Evolutionary conservation across 2,113 vertebrate genomes (phyloP).

Genomic region (Phylloscopus whistleri): DNA sequence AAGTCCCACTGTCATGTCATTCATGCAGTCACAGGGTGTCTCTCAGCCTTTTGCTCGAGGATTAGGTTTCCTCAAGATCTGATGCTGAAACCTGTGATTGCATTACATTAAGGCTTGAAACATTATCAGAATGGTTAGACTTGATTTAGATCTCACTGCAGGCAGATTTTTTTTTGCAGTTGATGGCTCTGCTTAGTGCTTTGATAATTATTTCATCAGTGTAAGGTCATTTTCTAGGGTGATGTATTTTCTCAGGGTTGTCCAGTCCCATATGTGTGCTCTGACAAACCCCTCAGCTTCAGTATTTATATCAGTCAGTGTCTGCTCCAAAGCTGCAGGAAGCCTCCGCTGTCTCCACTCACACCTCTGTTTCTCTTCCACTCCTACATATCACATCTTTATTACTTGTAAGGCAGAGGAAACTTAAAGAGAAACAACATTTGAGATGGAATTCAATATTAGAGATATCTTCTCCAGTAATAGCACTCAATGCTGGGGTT

Average conservation of each 20-base stretch:
- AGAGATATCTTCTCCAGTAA: not conserved
- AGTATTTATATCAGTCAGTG: not conserved
- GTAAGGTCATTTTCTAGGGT: not conserved
- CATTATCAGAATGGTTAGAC: not conserved
- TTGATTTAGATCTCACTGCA: not conserved
- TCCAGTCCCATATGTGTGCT: not conserved
- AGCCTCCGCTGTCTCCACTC: not conserved
- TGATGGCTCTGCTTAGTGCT: not conserved
- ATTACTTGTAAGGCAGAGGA: not conserved
- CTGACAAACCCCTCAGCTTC: not conserved
- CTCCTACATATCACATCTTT: not conserved
- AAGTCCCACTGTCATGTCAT: not conserved
- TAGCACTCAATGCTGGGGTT: rapidly evolving
- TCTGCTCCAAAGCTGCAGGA: not conserved
- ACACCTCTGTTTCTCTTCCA: not conserved
- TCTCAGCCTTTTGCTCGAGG: not conserved
- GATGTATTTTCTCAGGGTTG: not conserved
- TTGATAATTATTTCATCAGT: not conserved
- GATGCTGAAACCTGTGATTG: not conserved
- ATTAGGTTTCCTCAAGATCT: not conserved
- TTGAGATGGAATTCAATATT: not conserved
- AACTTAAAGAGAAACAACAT: not conserved
- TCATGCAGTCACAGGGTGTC: not conserved
- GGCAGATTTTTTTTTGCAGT: not conserved
- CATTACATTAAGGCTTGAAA: not conserved